These are phyloP conservation scores for Florisuga fusca DNA, from an alignment of 2,797 vertebrate species.

Conservation along the genomic window DNA sequence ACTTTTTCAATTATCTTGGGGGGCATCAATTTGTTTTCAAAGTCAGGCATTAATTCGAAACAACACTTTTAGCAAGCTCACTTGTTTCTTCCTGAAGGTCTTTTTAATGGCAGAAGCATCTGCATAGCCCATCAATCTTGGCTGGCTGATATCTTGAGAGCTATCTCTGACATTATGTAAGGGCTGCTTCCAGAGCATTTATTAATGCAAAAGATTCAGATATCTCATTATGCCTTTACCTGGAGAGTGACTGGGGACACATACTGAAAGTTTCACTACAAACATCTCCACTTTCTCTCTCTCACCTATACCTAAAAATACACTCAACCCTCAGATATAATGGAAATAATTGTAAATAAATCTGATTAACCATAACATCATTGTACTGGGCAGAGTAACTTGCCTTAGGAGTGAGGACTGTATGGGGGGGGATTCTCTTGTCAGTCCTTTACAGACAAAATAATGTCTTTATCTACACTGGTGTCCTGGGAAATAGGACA, in stretches of 20 bases:
- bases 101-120: constrained; percentile 44
- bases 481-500: neutral
- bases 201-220: constrained; percentile 51
- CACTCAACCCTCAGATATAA: accelerated
- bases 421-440: accelerated
- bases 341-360: neutral
- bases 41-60: constrained; percentile 46
- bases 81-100: constrained; percentile 53
- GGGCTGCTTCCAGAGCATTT: constrained; percentile 15
- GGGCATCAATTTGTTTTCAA: constrained; percentile 52
- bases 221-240: constrained; percentile 1
- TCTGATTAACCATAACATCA: neutral
- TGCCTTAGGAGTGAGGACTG: neutral
- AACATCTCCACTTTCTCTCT: neutral
- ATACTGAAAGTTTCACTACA: neutral
- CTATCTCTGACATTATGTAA: constrained; percentile 1
- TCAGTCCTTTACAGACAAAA: neutral
- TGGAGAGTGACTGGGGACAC: constrained; percentile 8
- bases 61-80: neutral
- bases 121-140: constrained; percentile 63
- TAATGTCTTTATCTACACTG: neutral
- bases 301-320: neutral
- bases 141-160: constrained; percentile 31
- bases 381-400: neutral
- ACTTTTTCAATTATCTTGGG: constrained; percentile 50